Evolutionary conservation across 2,888 invertebrate species (phyloP).

Genomic region (Cephus spinipes): DNA sequence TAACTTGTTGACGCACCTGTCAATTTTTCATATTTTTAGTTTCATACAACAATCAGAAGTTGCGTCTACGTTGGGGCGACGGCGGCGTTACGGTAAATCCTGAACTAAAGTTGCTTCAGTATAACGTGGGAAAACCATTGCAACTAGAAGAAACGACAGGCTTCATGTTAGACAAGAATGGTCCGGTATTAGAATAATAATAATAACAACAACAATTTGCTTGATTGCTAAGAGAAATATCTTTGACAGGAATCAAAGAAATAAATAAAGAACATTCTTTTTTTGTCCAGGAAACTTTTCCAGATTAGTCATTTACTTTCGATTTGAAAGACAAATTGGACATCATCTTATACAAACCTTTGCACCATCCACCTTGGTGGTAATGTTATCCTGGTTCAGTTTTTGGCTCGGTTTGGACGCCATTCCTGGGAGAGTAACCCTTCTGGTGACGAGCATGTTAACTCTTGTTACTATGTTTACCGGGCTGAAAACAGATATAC

Average conservation of each 20-base stretch:
- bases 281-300: constrained; percentile 77
- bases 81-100: constrained; percentile 83
- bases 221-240: neutral
- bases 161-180: constrained; percentile 82
- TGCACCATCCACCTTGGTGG: constrained; percentile 85
- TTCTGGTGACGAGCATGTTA: constrained; percentile 86
- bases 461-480: constrained; percentile 90
- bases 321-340: constrained; percentile 86
- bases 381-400: constrained; percentile 88
- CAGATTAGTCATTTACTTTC: constrained; percentile 80
- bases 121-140: constrained; percentile 80
- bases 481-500: constrained; percentile 83
- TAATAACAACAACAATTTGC: neutral
- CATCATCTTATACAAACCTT: constrained; percentile 89
- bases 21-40: constrained; percentile 68
- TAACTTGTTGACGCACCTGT: neutral
- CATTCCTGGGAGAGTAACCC: constrained; percentile 83
- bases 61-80: constrained; percentile 80
- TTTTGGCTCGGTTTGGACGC: constrained; percentile 89
- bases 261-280: neutral
- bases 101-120: constrained; percentile 83
- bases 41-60: constrained; percentile 83
- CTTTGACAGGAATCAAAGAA: neutral
- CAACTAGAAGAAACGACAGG: constrained; percentile 79
- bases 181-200: constrained; percentile 58